These are phyloP conservation scores for Ophioninae sp. DNA, from an alignment of 2,888 invertebrate genomes.

Conservation along the genomic window DNA sequence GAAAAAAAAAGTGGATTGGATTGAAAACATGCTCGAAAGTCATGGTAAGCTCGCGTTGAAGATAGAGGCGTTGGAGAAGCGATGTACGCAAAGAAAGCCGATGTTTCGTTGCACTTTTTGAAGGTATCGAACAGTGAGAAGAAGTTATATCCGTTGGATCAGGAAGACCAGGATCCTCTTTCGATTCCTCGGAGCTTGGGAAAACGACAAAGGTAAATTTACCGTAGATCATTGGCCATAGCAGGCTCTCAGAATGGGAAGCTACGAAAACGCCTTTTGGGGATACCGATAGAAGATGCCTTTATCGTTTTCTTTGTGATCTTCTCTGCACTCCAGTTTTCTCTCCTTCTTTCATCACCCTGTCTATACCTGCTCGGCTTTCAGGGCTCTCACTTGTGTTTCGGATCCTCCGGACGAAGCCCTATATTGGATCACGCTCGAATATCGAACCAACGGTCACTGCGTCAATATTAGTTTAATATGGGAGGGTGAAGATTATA, in stretches of 20 bases:
- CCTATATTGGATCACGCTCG: conserved; percentile 60
- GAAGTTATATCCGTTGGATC: conserved; percentile 43
- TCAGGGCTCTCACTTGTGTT: background rate
- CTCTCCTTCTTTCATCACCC: background rate
- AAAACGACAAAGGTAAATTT: conserved; percentile 56
- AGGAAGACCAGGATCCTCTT: conserved; percentile 8
- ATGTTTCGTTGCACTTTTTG: conserved; percentile 33
- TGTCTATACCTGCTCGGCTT: background rate
- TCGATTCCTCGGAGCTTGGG: conserved; percentile 12
- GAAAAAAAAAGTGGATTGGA: background rate
- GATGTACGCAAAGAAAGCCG: background rate
- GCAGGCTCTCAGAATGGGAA: background rate
- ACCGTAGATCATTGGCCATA: conserved; percentile 55
- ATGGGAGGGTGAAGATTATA: conserved; percentile 69
- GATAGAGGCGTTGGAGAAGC: conserved; percentile 3
- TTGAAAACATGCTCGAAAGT: background rate
- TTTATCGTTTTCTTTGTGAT: conserved; percentile 37
- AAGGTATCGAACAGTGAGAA: conserved; percentile 31
- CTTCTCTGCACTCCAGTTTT: conserved; percentile 6
- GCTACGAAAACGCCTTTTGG: conserved; percentile 2
- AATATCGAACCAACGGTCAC: conserved; percentile 57
- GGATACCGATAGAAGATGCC: conserved; percentile 50
- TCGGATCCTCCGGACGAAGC: conserved; percentile 24
- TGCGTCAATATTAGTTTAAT: conserved; percentile 71
- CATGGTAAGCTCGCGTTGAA: background rate